Base-by-base conservation (phyloP, 1,140 invertebrate species). In the Bacillus rossius region DNA sequence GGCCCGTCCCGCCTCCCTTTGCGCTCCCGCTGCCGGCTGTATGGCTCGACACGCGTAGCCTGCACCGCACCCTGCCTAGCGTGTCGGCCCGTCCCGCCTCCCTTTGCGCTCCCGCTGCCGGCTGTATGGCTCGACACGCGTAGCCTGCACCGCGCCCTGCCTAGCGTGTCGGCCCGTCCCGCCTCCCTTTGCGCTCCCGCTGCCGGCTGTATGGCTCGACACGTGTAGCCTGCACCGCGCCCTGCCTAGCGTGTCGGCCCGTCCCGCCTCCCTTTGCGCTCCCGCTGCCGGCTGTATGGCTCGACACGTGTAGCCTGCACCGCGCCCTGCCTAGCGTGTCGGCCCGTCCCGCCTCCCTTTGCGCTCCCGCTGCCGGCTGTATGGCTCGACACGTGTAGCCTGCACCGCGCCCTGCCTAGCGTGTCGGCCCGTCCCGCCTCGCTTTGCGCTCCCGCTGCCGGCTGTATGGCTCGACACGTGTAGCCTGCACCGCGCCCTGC, bases 21-120 rank as follows among this genome's bases (percentile, higher is more conserved):
- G 5, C 34, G 19, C 10, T 55, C 13, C 52, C 34, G 16, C 34
- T n/a, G n/a, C n/a, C n/a, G n/a, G 29, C 29, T 34, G 5, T 34
- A 34, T 72, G 71, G 72, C 73, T 73, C 72, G 73, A 73, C 62
- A 65, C 63, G 64, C 66, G 67, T 66, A 70, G n/a, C 52, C 25
- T 52, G 17, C 50, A 22, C 50, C 2, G 2, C 50, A 19, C 16
- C 23, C 50, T n/a, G n/a, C n/a, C n/a, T n/a, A n/a, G n/a, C n/a
- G n/a, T n/a, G n/a, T n/a, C 49, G 17, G 25, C 49, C 37, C 49
- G 25, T 17, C 49, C 49, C 49, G 16, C 49, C 29, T 26, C 29
- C 29, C 49, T 34, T n/a, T 34, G 5, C 34, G 19, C 10, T 55
- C 13, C 52, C 34, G 16, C 34, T n/a, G n/a, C n/a, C n/a, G n/a